Evolutionary conservation across 2,113 vertebrate species (phyloP).

Genomic region (Sorex araneus): DNA sequence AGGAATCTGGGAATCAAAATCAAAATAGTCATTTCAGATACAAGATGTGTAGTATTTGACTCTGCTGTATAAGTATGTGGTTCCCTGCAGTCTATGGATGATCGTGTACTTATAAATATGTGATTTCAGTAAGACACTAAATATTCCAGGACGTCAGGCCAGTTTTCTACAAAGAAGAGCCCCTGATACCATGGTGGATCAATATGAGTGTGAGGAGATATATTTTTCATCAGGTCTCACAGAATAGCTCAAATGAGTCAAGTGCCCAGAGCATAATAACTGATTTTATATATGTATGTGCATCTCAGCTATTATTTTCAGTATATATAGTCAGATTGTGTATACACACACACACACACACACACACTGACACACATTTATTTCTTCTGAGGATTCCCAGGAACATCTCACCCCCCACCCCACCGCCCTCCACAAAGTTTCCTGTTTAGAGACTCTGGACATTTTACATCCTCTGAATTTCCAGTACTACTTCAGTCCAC

Average conservation of each 20-base stretch:
- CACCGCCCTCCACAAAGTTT: neutral
- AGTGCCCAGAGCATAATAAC: neutral
- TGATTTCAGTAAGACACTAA: neutral
- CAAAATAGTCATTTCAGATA: neutral
- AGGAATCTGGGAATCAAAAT: neutral
- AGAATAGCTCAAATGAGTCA: neutral
- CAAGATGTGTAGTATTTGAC: neutral
- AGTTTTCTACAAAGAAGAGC: slow-evolving; percentile 1
- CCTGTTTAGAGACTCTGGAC: slow-evolving; percentile 5
- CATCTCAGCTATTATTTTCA: too few species aligned
- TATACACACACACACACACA: too few species aligned
- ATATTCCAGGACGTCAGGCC: neutral
- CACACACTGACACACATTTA: neutral
- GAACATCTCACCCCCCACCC: neutral
- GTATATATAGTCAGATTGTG: too few species aligned
- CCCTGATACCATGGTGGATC: neutral
- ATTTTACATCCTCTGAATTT: neutral
- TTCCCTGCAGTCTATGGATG: neutral
- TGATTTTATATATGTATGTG: neutral
- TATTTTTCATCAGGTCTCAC: neutral
- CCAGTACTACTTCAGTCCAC: neutral
- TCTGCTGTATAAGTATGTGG: neutral
- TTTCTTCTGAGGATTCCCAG: neutral
- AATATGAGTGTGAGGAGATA: neutral
- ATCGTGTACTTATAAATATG: neutral